phyloP scores from a whole-genome alignment of 2,113 vertebrate genomes.

The Okapia johnstoni region DNA sequence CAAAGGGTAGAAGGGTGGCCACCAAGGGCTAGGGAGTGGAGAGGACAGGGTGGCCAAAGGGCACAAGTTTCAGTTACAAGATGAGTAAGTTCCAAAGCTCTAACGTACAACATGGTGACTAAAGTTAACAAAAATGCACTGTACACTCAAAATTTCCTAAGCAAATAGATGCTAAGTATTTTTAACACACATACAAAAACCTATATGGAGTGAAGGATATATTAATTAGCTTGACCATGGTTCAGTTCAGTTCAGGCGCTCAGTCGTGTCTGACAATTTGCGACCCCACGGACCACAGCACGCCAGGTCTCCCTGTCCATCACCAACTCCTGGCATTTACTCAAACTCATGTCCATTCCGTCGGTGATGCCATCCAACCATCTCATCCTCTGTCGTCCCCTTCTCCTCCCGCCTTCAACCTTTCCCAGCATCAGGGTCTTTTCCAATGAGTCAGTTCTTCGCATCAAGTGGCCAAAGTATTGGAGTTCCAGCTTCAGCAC shows the following conservation, averaged over 20 bases:
- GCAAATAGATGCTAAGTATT: neutral
- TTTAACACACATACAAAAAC: neutral
- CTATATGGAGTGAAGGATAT: neutral
- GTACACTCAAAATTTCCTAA: neutral
- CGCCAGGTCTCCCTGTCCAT: neutral
- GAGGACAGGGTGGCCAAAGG: neutral
- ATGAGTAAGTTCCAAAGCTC: neutral
- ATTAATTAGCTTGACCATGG: neutral
- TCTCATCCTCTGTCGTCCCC: neutral
- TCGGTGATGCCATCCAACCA: neutral
- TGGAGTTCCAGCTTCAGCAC: neutral
- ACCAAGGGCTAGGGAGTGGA: neutral
- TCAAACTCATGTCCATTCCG: neutral
- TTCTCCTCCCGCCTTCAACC: neutral
- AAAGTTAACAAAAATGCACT: neutral
- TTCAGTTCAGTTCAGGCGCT: neutral
- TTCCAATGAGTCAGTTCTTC: rapidly evolving
- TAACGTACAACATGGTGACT: neutral
- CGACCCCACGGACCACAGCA: rapidly evolving
- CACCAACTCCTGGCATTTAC: neutral
- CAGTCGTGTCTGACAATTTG: rapidly evolving
- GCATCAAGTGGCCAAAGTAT: neutral
- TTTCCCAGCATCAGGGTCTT: neutral
- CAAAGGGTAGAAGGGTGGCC: neutral
- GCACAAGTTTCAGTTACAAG: neutral